A percentile compares a stretch with the other conserved stretches of the same genome.
Conservation (phyloP, 2,797 vertebrate genomes). For the Leuciscus waleckii region DNA sequence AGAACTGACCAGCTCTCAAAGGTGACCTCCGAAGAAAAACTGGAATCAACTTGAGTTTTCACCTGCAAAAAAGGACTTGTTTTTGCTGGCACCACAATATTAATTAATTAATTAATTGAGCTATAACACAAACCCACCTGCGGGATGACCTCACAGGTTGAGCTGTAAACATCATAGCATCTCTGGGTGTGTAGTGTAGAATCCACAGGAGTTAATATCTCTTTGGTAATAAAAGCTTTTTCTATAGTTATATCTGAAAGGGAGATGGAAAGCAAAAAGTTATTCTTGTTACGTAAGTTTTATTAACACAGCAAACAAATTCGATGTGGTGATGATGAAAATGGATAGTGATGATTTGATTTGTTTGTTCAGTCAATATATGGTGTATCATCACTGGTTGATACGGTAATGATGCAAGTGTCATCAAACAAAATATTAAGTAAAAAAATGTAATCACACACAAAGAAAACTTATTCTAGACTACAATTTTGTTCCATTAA, state of each 20-base stretch:
- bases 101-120: background rate
- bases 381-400: background rate
- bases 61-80: conserved; percentile 63
- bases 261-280: conserved; percentile 43
- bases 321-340: background rate
- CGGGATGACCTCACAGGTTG: conserved; percentile 67
- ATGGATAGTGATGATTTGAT: background rate
- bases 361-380: background rate
- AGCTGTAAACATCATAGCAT: conserved; percentile 76
- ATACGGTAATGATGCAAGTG: background rate
- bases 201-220: conserved; percentile 80
- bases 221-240: conserved; percentile 80
- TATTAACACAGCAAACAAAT: background rate
- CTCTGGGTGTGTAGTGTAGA: conserved; percentile 74
- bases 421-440: background rate
- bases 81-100: background rate
- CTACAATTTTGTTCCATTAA: no score
- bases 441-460: background rate
- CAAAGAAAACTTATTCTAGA: background rate
- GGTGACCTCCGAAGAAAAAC: conserved; percentile 59
- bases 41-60: conserved; percentile 57
- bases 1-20: conserved; percentile 53
- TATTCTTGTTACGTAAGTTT: background rate
- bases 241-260: conserved; percentile 85
- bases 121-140: conserved; percentile 53